phyloP scores from a whole-genome alignment of 2,797 vertebrate species.

The Notoglanidium macrostoma region DNA sequence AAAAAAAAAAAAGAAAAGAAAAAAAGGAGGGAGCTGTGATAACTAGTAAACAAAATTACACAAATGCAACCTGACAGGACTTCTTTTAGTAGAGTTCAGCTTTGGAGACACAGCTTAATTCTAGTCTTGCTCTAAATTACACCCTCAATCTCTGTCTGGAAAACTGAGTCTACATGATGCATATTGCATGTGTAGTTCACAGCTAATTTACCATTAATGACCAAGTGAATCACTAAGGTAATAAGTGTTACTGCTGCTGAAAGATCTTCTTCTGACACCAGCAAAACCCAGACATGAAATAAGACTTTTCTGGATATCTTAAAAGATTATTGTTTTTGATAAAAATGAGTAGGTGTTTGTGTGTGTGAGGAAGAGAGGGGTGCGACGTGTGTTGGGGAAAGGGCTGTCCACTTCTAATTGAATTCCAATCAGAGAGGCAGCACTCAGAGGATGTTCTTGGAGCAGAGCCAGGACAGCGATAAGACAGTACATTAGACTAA shows the following conservation, averaged over 20 bases:
- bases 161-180: slow-evolving; percentile 22
- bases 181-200: slow-evolving; percentile 23
- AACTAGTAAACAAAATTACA: background rate
- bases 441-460: slow-evolving; percentile 72
- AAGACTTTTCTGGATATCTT: background rate
- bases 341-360: background rate
- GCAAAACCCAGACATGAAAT: background rate
- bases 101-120: background rate
- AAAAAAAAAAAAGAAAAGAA: no score
- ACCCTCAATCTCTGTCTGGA: slow-evolving; percentile 26
- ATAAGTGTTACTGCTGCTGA: background rate
- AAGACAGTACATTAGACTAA: slow-evolving; percentile 79
- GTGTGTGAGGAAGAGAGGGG: background rate
- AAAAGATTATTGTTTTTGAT: background rate
- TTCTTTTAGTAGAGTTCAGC: background rate
- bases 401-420: slow-evolving; percentile 79
- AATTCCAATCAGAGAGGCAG: slow-evolving; percentile 77
- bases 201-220: slow-evolving; percentile 32
- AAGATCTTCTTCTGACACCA: background rate
- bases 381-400: slow-evolving; percentile 69
- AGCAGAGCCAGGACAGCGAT: slow-evolving; percentile 77
- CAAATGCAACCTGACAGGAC: background rate
- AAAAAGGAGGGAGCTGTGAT: background rate
- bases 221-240: slow-evolving; percentile 5
- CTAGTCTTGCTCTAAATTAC: slow-evolving; percentile 18